A percentile compares a stretch with the other conserved stretches of the same genome.
Evolutionary conservation across 2,888 invertebrate species (phyloP).

Genomic region (Fragum sueziense): DNA sequence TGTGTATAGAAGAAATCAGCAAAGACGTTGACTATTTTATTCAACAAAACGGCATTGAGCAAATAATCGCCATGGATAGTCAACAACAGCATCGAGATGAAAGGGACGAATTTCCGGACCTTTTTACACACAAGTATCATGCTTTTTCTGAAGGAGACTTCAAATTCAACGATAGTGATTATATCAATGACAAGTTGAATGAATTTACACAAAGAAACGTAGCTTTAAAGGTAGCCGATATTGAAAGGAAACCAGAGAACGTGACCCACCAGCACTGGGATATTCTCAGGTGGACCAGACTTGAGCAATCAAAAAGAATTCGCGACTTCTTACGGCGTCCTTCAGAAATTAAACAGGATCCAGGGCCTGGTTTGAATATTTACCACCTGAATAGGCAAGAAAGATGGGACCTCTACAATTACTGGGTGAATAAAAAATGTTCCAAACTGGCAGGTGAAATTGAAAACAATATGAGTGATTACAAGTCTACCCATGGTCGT

Average conservation of each 20-base stretch:
- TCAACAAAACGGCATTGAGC: neutral
- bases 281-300: neutral
- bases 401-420: slow-evolving; percentile 83
- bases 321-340: neutral
- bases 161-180: neutral
- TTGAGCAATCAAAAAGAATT: neutral
- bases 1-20: neutral
- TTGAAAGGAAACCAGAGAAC: neutral
- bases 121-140: neutral
- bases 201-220: neutral
- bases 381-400: slow-evolving; percentile 54
- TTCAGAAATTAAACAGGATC: neutral
- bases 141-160: neutral
- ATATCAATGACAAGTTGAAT: neutral
- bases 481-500: neutral
- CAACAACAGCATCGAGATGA: neutral
- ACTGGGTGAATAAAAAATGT: slow-evolving; percentile 76
- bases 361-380: neutral
- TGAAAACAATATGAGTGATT: slow-evolving; percentile 33
- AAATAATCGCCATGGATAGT: neutral
- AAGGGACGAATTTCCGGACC: neutral
- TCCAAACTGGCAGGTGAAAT: slow-evolving; percentile 48
- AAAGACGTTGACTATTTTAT: neutral
- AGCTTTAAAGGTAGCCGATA: neutral
- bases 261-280: neutral